Conservation (phyloP, 2,888 invertebrate genomes). For the Megamerina dolium region DNA sequence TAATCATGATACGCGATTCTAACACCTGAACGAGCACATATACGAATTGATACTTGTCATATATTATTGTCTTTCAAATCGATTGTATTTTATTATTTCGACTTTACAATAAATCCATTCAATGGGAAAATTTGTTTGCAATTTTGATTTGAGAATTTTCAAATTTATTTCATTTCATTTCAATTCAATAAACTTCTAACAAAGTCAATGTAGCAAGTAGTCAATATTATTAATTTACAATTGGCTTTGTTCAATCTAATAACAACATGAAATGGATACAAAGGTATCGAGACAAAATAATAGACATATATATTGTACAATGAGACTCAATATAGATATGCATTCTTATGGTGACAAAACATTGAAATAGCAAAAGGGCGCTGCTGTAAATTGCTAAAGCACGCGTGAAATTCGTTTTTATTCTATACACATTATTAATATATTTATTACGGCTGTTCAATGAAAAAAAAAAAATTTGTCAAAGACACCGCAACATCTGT, state of each 20-base stretch:
- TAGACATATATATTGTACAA: slow-evolving; percentile 19
- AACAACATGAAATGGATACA: too few species aligned
- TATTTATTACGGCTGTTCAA: too few species aligned
- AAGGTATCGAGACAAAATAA: too few species aligned
- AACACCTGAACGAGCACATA: slow-evolving; percentile 15
- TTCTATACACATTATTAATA: too few species aligned
- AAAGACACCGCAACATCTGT: slow-evolving; percentile 15
- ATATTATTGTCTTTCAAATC: not conserved
- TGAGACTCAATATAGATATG: slow-evolving; percentile 30
- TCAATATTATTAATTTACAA: slow-evolving; percentile 20
- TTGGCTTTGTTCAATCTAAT: too few species aligned
- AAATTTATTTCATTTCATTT: slow-evolving; percentile 16
- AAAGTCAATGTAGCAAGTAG: too few species aligned
- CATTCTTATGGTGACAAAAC: too few species aligned
- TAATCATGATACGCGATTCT: slow-evolving; percentile 4
- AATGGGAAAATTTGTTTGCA: slow-evolving; percentile 32
- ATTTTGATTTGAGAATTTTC: slow-evolving; percentile 16
- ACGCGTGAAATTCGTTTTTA: slow-evolving; percentile 40
- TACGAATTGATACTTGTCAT: too few species aligned
- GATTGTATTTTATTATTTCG: too few species aligned
- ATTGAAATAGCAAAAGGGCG: too few species aligned
- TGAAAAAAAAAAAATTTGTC: too few species aligned
- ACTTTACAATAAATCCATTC: slow-evolving; percentile 28
- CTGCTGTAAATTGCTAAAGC: slow-evolving; percentile 28
- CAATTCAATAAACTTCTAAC: too few species aligned